Base-by-base conservation (phyloP, 2,113 vertebrate genomes). In the Heteronetta atricapilla region DNA sequence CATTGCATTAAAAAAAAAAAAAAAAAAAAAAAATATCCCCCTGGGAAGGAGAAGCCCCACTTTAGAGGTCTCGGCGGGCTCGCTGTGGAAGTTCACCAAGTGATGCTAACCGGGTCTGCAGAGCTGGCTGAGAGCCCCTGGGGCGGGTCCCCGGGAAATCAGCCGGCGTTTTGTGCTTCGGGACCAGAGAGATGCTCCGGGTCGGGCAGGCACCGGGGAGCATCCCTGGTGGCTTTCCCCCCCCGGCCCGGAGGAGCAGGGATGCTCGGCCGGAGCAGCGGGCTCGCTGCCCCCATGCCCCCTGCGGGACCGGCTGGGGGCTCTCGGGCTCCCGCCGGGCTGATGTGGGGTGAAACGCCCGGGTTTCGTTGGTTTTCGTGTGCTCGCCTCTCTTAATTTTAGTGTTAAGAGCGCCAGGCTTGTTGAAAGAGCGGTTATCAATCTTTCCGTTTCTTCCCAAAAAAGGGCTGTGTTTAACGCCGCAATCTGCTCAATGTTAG, bases 381-480 rank as follows among this genome's bases (percentile, higher is more conserved):
- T 46, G 26, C 23, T 75, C 23, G 23, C 13, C n/a, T 36, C 66
- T 44, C 23, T 22, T n/a, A 15, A 18, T 12, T 23, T 46, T 21
- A 18, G 34, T 74, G 58, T 38, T 11, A 40, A 40, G 34, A 53
- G 46, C 10, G 29, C 3, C 20, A 1, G 11, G 28, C n/a, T 3
- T 40, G 36, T 14, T 59, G 55, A 83, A 91, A 81, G 8, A 74
- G 36, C 55, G 66, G 25, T 14, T 53, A 15, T 33, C 21, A 8
- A 18, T 55, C 1, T 0, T 34, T 34, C 14, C 0, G 2, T 34
- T 67, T 70, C 25, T 42, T 83, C 59, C 31, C 48, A 55, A 42
- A n/a, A n/a, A 74, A 86, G 29, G 87, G 14, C 25, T 67, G 6
- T 3, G 6, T 34, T 77, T 77, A 74, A 74, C 77, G 5, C 14